Conservation (phyloP, 2,888 invertebrate genomes). For the Pollenia amentaria region DNA sequence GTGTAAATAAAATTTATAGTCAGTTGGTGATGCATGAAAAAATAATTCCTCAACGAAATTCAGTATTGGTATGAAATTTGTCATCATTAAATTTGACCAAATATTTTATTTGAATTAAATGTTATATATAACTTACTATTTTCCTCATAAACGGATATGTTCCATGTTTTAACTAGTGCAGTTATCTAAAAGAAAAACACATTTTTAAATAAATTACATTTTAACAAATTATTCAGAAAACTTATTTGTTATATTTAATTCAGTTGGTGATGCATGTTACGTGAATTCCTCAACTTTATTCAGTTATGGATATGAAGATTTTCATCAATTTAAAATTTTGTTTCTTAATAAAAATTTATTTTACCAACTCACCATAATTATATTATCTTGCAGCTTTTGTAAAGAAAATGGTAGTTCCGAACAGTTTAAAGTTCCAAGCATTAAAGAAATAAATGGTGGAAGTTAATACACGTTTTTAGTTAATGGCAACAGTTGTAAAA, state of each 20-base stretch:
- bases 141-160: not conserved
- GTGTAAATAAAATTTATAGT: conserved; percentile 48
- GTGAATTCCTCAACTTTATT: conserved; percentile 76
- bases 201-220: not conserved
- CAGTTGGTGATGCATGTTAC: conserved; percentile 81
- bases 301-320: conserved; percentile 75
- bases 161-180: not conserved
- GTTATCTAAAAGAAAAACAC: not conserved
- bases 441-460: not conserved
- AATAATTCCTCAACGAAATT: conserved; percentile 76
- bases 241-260: conserved; percentile 47
- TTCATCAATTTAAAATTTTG: conserved; percentile 74
- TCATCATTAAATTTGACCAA: conserved; percentile 74
- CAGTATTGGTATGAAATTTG: conserved; percentile 76
- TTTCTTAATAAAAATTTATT: not conserved
- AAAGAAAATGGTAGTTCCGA: too few species aligned
- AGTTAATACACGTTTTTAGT: conserved; percentile 7
- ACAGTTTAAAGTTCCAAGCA: not conserved
- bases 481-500: conserved; percentile 26
- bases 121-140: conserved; percentile 16
- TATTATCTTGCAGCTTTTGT: not conserved
- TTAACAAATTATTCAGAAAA: not conserved
- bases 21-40: conserved; percentile 81
- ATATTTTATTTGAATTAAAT: too few species aligned
- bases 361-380: conserved; percentile 47